phyloP scores from a whole-genome alignment of 2,888 invertebrate genomes.

The Apomyelois bistriatella region DNA sequence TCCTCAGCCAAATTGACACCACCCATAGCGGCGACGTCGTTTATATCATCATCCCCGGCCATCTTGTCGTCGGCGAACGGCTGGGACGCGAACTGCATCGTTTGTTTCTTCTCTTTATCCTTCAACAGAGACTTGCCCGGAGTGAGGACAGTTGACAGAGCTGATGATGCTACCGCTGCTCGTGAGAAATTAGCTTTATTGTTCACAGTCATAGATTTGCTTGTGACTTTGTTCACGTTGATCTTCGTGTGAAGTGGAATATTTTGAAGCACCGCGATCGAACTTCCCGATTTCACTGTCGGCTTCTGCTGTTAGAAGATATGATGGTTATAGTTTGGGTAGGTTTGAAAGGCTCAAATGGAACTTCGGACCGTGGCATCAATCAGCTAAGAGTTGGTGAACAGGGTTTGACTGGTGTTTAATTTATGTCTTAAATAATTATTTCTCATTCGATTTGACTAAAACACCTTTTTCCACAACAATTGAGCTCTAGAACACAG shows the following conservation, averaged over 20 bases:
- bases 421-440: no score
- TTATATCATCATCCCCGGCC: constrained; percentile 96
- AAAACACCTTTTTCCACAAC: no score
- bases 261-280: constrained; percentile 67
- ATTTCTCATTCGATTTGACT: no score
- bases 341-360: no score
- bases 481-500: no score
- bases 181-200: constrained; percentile 56
- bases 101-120: constrained; percentile 87
- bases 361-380: background rate
- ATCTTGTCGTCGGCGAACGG: constrained; percentile 72
- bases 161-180: constrained; percentile 42
- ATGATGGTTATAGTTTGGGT: background rate
- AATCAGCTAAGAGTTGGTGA: no score
- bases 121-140: constrained; percentile 83
- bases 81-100: constrained; percentile 46
- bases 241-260: constrained; percentile 66
- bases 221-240: constrained; percentile 54
- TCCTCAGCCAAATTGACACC: constrained; percentile 98
- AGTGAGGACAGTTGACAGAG: constrained; percentile 58
- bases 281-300: constrained; percentile 42
- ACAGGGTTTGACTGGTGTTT: no score
- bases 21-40: constrained; percentile 99
- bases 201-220: constrained; percentile 73
- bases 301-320: constrained; percentile 40